Evolutionary conservation across 2,888 invertebrate species (phyloP).

Genomic region (Cosmopolites sordidus): DNA sequence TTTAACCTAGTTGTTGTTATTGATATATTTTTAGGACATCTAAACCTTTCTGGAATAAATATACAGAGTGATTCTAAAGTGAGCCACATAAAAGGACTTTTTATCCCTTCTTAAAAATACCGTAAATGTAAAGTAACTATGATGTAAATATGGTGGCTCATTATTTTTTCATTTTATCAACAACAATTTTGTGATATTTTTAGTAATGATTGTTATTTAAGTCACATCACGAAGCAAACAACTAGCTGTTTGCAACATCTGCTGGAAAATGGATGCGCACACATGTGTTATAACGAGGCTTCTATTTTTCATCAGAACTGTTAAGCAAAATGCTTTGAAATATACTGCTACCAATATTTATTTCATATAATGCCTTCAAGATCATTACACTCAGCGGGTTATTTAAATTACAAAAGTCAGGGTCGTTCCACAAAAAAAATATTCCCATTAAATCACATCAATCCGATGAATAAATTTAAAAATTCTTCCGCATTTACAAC

Average conservation of each 20-base stretch:
- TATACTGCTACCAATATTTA: neutral
- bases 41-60: constrained; percentile 34
- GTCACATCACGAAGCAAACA: constrained; percentile 51
- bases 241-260: constrained; percentile 39
- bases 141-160: constrained; percentile 49
- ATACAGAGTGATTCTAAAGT: constrained; percentile 44
- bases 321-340: constrained; percentile 1
- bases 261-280: constrained; percentile 14
- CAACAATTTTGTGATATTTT: constrained; percentile 56
- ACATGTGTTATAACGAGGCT: constrained; percentile 2
- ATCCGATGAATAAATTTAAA: too few relatives aligned
- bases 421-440: too few relatives aligned
- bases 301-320: constrained; percentile 12
- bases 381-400: too few relatives aligned
- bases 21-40: constrained; percentile 48
- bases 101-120: constrained; percentile 35
- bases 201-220: constrained; percentile 56
- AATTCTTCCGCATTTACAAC: too few relatives aligned
- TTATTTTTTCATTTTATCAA: constrained; percentile 54
- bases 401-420: too few relatives aligned
- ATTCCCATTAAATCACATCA: too few relatives aligned
- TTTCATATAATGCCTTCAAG: too few relatives aligned
- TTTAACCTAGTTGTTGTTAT: constrained; percentile 50
- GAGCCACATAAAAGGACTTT: constrained; percentile 43
- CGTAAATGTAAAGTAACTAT: constrained; percentile 19